Percentiles rank a stretch among this genome's conserved stretches.
Evolutionary conservation across 2,888 invertebrate genomes (phyloP).

Genomic region (Leptinotarsa juncta): DNA sequence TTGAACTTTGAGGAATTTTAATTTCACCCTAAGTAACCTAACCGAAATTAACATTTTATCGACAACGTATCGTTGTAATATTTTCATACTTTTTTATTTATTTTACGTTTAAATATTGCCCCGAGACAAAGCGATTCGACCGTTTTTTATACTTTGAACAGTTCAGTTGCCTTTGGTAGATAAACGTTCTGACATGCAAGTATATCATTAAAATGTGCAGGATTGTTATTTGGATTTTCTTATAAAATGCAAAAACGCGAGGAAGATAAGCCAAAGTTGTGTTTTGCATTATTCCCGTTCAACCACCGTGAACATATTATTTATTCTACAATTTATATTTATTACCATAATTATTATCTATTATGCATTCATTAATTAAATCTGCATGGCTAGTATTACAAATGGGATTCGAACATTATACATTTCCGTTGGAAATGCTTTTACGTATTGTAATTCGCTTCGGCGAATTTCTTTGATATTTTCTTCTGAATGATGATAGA

Average conservation of each 20-base stretch:
- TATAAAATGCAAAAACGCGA: constrained; percentile 48
- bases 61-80: not conserved
- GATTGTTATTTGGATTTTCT: constrained; percentile 50
- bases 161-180: constrained; percentile 49
- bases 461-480: constrained; percentile 3
- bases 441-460: not conserved
- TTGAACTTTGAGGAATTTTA: not conserved
- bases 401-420: constrained; percentile 5
- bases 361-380: constrained; percentile 29
- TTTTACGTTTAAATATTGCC: not conserved
- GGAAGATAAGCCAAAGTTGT: constrained; percentile 46
- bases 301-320: constrained; percentile 49
- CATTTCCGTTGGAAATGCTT: constrained; percentile 4
- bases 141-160: constrained; percentile 26
- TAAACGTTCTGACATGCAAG: constrained; percentile 49
- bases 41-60: constrained; percentile 5
- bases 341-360: constrained; percentile 31
- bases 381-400: constrained; percentile 23
- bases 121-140: not conserved
- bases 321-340: constrained; percentile 26
- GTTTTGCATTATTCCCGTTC: constrained; percentile 50
- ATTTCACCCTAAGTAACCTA: not conserved
- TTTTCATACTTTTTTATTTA: not conserved
- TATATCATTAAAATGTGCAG: constrained; percentile 49
- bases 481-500: not conserved